Conservation (phyloP, 2,113 vertebrate genomes). For the Ibidorhyncha struthersii region DNA sequence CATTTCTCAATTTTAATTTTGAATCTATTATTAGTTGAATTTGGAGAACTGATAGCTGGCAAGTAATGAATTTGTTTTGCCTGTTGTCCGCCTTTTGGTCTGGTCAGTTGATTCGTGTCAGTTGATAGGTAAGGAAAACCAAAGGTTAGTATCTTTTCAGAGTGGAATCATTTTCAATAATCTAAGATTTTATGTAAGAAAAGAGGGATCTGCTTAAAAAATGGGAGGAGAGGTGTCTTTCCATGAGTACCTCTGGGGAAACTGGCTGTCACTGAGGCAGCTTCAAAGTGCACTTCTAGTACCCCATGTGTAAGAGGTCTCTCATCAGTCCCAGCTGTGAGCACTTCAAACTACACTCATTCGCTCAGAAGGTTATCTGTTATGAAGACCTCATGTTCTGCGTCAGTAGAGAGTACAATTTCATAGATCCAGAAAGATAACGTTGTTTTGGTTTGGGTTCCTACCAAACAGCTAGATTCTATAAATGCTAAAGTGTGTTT, state of each 20-base stretch:
- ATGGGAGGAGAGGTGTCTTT: background rate
- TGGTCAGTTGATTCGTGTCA: background rate
- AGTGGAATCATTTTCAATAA: background rate
- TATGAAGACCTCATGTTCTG: background rate
- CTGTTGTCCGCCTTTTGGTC: background rate
- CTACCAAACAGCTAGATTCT: background rate
- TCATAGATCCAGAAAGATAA: background rate
- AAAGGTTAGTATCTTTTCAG: background rate
- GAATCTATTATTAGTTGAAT: background rate
- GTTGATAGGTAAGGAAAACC: background rate
- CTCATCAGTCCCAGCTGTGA: background rate
- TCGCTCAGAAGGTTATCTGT: background rate
- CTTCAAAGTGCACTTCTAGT: background rate
- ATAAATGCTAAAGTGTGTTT: background rate
- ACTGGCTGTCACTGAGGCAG: background rate
- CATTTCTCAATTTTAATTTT: background rate
- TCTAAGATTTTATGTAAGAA: background rate
- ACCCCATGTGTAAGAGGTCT: background rate
- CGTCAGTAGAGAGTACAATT: background rate
- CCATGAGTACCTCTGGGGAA: background rate
- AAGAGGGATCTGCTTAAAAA: background rate
- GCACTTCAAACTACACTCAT: background rate
- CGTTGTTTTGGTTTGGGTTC: background rate
- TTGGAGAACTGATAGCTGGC: background rate
- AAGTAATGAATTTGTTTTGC: background rate